Conservation (phyloP, 2,797 vertebrate genomes). For the Echiichthys vipera region DNA sequence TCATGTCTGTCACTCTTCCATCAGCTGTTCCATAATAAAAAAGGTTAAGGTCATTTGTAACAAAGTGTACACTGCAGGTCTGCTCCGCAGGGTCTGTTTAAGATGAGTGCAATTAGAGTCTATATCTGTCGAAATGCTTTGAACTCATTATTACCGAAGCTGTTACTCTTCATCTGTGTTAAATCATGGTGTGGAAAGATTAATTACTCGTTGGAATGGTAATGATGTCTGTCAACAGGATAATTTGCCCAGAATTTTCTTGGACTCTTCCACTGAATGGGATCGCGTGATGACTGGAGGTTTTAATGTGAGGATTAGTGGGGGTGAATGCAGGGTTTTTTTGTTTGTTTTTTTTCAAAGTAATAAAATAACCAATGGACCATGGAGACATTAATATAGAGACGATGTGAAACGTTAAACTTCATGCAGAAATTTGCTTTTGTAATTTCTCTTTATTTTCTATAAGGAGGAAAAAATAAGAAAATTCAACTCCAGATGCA, state of each 20-base stretch:
- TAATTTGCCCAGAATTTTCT: slow-evolving; percentile 59
- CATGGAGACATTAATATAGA: neutral
- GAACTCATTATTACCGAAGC: slow-evolving; percentile 49
- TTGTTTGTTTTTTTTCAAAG: slow-evolving; percentile 31
- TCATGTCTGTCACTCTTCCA: slow-evolving; percentile 17
- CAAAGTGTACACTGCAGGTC: slow-evolving; percentile 15
- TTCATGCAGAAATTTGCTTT: too few relatives aligned
- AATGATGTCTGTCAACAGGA: slow-evolving; percentile 73
- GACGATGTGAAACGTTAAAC: too few relatives aligned
- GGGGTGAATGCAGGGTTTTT: slow-evolving; percentile 51
- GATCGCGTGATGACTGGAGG: slow-evolving; percentile 58
- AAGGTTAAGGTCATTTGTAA: slow-evolving; percentile 20
- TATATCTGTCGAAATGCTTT: slow-evolving; percentile 44
- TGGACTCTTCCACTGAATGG: slow-evolving; percentile 55
- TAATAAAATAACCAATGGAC: slow-evolving; percentile 5
- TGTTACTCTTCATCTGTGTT: slow-evolving; percentile 55
- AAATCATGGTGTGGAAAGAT: slow-evolving; percentile 62
- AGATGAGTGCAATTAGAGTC: slow-evolving; percentile 48
- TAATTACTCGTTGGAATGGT: slow-evolving; percentile 61
- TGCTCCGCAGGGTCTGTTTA: slow-evolving; percentile 37
- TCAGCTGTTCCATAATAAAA: slow-evolving; percentile 23
- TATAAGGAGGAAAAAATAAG: too few relatives aligned
- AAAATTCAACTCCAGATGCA: too few relatives aligned
- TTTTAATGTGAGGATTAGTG: slow-evolving; percentile 66
- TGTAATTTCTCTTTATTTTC: too few relatives aligned